Conservation (phyloP, 1,140 invertebrate genomes). For the Neoseiulus cucumeris region DNA sequence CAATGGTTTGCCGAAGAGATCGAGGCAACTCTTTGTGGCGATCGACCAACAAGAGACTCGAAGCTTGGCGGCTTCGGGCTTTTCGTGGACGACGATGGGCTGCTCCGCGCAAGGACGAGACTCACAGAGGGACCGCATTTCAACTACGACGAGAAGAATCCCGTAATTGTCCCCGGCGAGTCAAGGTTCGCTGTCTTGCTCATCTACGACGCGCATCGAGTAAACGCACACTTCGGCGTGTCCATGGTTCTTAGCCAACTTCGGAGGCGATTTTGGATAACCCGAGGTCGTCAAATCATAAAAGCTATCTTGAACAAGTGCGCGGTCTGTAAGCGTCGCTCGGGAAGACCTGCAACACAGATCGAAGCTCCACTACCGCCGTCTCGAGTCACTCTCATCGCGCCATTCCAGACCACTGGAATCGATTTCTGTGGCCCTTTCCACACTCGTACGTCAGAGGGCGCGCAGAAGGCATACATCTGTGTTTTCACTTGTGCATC, state of each 20-base stretch:
- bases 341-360: not conserved
- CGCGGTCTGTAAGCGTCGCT: not conserved
- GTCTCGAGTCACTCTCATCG: not conserved
- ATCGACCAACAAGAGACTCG: too few species aligned
- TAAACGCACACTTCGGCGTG: not conserved
- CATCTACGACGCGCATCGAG: too few species aligned
- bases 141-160: too few species aligned
- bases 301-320: not conserved
- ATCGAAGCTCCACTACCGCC: not conserved
- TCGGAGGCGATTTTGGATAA: not conserved
- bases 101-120: too few species aligned
- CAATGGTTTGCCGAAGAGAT: too few species aligned
- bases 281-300: not conserved
- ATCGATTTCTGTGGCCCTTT: not conserved
- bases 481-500: conserved; percentile 29
- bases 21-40: too few species aligned
- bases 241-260: not conserved
- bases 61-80: too few species aligned
- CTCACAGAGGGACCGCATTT: too few species aligned
- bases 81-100: too few species aligned
- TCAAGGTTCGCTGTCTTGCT: too few species aligned
- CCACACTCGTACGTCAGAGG: too few species aligned
- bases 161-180: too few species aligned
- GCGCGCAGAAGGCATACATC: conserved; percentile 30
- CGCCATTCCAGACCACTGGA: not conserved